Percentiles rank a stretch among this genome's conserved stretches.
Evolutionary conservation across 2,888 invertebrate genomes (phyloP).

Genomic region (Amphipyra berbera): DNA sequence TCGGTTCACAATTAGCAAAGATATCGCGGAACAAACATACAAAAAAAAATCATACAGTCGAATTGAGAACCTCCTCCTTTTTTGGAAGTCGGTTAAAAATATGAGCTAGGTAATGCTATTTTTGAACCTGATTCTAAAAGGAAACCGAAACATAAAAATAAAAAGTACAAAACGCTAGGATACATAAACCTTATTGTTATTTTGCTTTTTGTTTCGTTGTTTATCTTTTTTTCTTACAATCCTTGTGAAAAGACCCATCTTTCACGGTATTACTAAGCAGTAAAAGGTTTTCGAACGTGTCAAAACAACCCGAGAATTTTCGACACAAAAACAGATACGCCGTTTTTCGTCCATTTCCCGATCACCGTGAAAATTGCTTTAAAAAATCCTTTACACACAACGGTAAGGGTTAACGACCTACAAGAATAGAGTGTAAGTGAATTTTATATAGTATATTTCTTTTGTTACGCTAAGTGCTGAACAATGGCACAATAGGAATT

Average conservation of each 20-base stretch:
- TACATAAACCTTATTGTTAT: neutral
- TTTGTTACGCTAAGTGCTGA: conserved; percentile 29
- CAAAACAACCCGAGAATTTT: conserved; percentile 19
- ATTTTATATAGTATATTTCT: conserved; percentile 32
- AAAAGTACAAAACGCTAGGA: too few relatives aligned
- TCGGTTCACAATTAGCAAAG: too few relatives aligned
- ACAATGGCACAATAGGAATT: conserved; percentile 33
- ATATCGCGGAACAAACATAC: too few relatives aligned
- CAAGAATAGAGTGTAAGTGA: conserved; percentile 36
- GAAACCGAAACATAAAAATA: too few relatives aligned
- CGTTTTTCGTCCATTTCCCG: conserved; percentile 15
- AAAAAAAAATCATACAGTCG: too few relatives aligned
- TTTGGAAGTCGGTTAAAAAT: too few relatives aligned
- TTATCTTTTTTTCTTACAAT: conserved; percentile 10
- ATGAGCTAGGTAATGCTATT: too few relatives aligned
- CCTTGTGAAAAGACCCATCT: conserved; percentile 20
- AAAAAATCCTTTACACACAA: conserved; percentile 26
- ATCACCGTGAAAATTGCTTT: conserved; percentile 16
- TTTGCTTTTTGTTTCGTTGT: conserved; percentile 25
- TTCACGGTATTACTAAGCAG: conserved; percentile 17
- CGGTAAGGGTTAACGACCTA: conserved; percentile 26
- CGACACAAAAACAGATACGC: conserved; percentile 10
- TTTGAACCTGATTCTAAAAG: too few relatives aligned
- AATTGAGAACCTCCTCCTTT: too few relatives aligned
- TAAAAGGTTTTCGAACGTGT: conserved; percentile 39